phyloP scores from a whole-genome alignment of 2,888 invertebrate species.

The Himalopsyche kuldschensis region DNA sequence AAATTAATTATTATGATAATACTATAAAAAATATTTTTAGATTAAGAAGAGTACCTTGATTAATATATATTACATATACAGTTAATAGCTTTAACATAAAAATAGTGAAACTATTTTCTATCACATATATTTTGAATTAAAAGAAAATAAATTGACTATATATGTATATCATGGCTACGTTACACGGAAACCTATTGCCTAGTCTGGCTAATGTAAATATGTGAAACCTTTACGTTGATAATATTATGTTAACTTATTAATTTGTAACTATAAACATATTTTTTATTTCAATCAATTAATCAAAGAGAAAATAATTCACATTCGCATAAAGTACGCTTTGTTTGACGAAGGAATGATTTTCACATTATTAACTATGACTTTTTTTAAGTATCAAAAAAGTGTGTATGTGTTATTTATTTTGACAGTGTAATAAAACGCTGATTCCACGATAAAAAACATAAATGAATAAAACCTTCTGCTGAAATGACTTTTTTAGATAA shows the following conservation, averaged over 20 bases:
- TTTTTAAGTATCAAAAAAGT: too few relatives aligned
- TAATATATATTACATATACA: conserved; percentile 29
- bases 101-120: conserved; percentile 40
- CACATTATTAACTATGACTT: too few relatives aligned
- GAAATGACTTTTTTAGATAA: too few relatives aligned
- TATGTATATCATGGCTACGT: background rate
- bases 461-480: too few relatives aligned
- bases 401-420: too few relatives aligned
- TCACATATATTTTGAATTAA: conserved; percentile 39
- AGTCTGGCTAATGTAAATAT: background rate
- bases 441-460: too few relatives aligned
- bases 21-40: conserved; percentile 34
- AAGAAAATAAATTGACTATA: conserved; percentile 10
- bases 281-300: background rate
- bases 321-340: too few relatives aligned
- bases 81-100: conserved; percentile 38
- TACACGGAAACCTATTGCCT: background rate
- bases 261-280: background rate
- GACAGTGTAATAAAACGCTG: too few relatives aligned
- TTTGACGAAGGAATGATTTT: too few relatives aligned
- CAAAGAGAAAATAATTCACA: too few relatives aligned
- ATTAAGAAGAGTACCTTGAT: conserved; percentile 39
- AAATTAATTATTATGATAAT: conserved; percentile 16
- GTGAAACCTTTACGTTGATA: background rate
- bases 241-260: background rate